Evolutionary conservation across 1,140 invertebrate genomes (phyloP).

Genomic region (Sitodiplosis mosellana): DNA sequence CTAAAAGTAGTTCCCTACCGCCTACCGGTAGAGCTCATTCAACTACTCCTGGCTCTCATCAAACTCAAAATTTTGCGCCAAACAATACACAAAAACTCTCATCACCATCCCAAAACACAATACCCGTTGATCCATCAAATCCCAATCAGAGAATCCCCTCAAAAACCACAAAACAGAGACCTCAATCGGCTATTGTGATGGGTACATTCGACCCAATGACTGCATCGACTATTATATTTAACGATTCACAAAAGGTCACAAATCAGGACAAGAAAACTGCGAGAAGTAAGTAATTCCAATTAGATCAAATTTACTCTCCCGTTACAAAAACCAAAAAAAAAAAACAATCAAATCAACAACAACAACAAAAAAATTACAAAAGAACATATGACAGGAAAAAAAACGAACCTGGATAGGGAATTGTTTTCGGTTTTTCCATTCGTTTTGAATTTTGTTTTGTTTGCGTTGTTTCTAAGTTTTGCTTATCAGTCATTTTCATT

Average conservation of each 20-base stretch:
- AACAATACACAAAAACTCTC: conserved; percentile 13
- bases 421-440: no score
- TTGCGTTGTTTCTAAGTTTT: not conserved
- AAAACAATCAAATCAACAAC: no score
- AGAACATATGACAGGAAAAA: no score
- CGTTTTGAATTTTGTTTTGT: not conserved
- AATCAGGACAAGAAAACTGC: not conserved
- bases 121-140: conserved; percentile 4
- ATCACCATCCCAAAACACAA: conserved; percentile 2
- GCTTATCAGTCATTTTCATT: not conserved
- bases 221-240: conserved; percentile 1
- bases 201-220: conserved; percentile 1
- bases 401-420: no score
- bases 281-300: conserved; percentile 20
- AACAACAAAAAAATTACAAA: no score
- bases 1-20: conserved; percentile 28
- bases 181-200: conserved; percentile 2
- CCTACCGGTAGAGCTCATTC: conserved; percentile 22
- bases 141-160: conserved; percentile 4
- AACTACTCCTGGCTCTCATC: conserved; percentile 8
- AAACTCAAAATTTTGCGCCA: conserved; percentile 9
- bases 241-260: not conserved
- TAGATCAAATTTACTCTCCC: no score
- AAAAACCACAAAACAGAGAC: conserved; percentile 6
- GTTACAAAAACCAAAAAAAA: no score